Base-by-base conservation (phyloP, 2,888 invertebrate genomes). In the Auanema sp. region DNA sequence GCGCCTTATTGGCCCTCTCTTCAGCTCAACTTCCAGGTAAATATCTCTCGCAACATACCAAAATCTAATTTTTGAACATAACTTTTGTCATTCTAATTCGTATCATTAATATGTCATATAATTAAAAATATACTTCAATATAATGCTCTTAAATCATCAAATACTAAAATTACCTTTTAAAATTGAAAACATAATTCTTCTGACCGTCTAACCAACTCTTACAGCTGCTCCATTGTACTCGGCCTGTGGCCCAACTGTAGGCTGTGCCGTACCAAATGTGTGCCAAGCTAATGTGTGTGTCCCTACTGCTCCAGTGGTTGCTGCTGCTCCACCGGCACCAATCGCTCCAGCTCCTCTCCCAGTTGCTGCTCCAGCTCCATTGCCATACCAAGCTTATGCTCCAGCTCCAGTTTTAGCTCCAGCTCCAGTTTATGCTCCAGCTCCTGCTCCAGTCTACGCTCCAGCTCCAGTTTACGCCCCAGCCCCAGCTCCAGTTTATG, bases 281-380 rank as follows among this genome's bases (percentile, higher is more conserved):
- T 77, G 77, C 54, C 77, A 77, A 65, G 69, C 73, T 18, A 64
- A 74, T 23, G 69, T 77, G 54, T 77, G 77, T 55, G 55, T 77
- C 18, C 77, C 77, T 42, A 60, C 68, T 11, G 63, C 65, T 23
- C 68, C 71, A 16, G 64, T 67, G 1, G 53, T 58, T 41, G 50
- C 56, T 51, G 56, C 66, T 12, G 63, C 71, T 54, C 64, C 64
- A 43, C 64, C 66, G 42, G 65, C 69, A 42, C 72, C 70, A 53
- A 33, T 33, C 33, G 53, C 63, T 16, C 64, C 58, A 52, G 67
- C 66, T 21, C 56, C 65, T 18, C 50, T 58, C 61, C 60, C 68
- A 44, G 60, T 60, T 42, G 60, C 56, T 25, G 56, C 59, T 33
- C 43, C 54, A 52, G 53, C 63, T 21, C 44, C 42, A 6, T 49